These are phyloP conservation scores for Pyrgilauda ruficollis DNA, from an alignment of 2,113 vertebrate species.

Conservation along the genomic window DNA sequence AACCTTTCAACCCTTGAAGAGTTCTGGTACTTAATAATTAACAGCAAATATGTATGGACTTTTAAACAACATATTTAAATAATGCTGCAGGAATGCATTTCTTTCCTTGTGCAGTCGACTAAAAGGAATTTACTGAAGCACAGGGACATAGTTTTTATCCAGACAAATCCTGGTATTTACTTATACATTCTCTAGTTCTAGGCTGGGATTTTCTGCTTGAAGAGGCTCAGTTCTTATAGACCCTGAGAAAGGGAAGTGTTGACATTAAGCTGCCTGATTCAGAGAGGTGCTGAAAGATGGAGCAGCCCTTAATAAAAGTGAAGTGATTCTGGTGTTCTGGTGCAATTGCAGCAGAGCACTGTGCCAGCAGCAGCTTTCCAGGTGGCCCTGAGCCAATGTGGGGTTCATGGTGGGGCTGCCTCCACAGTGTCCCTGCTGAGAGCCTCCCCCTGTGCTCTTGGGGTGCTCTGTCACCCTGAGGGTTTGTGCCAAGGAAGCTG, in stretches of 20 bases:
- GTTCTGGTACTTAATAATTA: constrained; percentile 56
- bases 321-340: not conserved
- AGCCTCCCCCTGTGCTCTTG: not conserved
- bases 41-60: constrained; percentile 25
- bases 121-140: constrained; percentile 25
- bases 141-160: not conserved
- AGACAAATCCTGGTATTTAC: not conserved
- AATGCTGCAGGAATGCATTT: constrained; percentile 12
- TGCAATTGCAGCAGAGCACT: not conserved
- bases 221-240: not conserved
- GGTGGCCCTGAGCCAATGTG: not conserved
- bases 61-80: constrained; percentile 38
- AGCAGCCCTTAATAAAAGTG: not conserved
- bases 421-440: fast-evolving
- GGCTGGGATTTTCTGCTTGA: not conserved
- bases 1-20: constrained; percentile 62
- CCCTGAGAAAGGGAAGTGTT: not conserved
- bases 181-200: not conserved
- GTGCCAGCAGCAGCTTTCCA: not conserved
- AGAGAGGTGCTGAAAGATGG: not conserved
- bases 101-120: not conserved
- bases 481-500: not conserved
- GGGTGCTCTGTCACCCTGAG: fast-evolving
- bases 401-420: not conserved
- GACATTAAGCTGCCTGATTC: not conserved